Percentiles rank a stretch among this genome's conserved stretches.
phyloP scores from a whole-genome alignment of 2,113 vertebrate genomes.

The Etheostoma spectabile region DNA sequence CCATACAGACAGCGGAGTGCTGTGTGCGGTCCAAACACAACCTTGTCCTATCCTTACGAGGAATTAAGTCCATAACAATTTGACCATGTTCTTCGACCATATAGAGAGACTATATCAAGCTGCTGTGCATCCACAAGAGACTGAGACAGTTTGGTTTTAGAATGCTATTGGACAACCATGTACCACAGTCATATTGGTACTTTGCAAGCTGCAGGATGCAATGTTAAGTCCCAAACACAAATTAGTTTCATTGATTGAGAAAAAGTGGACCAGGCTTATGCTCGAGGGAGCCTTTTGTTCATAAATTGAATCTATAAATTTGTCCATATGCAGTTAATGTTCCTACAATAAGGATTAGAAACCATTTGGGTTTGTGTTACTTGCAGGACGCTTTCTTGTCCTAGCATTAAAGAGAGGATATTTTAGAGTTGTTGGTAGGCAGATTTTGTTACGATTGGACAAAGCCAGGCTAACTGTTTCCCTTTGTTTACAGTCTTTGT shows the following conservation, averaged over 20 bases:
- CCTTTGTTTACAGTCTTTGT: not conserved
- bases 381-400: not conserved
- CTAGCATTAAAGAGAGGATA: not conserved
- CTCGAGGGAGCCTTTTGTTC: slow-evolving; percentile 62
- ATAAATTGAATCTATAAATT: slow-evolving; percentile 67
- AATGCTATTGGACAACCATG: slow-evolving; percentile 68
- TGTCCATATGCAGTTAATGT: slow-evolving; percentile 45
- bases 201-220: slow-evolving; percentile 47
- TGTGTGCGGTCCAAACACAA: slow-evolving; percentile 63
- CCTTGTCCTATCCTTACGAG: slow-evolving; percentile 44
- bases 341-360: slow-evolving; percentile 45
- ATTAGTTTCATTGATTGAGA: slow-evolving; percentile 69
- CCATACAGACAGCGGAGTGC: slow-evolving; percentile 54
- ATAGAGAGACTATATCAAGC: slow-evolving; percentile 52
- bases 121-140: slow-evolving; percentile 35
- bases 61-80: slow-evolving; percentile 62
- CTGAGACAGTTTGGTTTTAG: slow-evolving; percentile 55
- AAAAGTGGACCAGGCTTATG: slow-evolving; percentile 40
- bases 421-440: not conserved
- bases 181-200: slow-evolving; percentile 48
- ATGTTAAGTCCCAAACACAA: slow-evolving; percentile 54
- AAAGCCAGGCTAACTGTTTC: not conserved
- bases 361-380: slow-evolving; percentile 13
- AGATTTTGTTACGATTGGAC: not conserved
- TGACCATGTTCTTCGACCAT: slow-evolving; percentile 25